A percentile compares a stretch with the other conserved stretches of the same genome.
Evolutionary conservation across 2,888 invertebrate species (phyloP).

Genomic region (Tridacna crocea): DNA sequence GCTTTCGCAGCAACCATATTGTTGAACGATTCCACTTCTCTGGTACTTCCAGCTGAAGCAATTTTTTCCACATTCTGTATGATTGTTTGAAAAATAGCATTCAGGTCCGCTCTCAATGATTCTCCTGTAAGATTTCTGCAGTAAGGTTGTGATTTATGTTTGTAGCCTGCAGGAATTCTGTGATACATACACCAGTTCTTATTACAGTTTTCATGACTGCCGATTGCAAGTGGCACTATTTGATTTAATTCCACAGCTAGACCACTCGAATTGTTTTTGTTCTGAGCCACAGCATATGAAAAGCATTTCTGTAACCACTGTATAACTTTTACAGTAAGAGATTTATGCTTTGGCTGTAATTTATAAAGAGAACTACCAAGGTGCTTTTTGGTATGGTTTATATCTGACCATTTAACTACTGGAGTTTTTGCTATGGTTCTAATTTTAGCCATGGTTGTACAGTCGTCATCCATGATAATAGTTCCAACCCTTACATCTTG

Average conservation of each 20-base stretch:
- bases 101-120: constrained; percentile 17
- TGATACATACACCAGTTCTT: constrained; percentile 24
- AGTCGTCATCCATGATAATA: constrained; percentile 42
- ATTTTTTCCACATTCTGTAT: constrained; percentile 35
- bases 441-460: constrained; percentile 36
- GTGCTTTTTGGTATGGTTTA: constrained; percentile 38
- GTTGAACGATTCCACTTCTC: constrained; percentile 37
- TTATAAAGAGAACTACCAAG: constrained; percentile 30
- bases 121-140: constrained; percentile 31
- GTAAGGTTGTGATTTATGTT: constrained; percentile 30
- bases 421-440: constrained; percentile 9
- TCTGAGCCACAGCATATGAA: constrained; percentile 28
- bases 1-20: constrained; percentile 43
- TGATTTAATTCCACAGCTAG: constrained; percentile 15
- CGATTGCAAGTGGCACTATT: constrained; percentile 37
- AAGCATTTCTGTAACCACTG: constrained; percentile 39
- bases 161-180: constrained; percentile 25
- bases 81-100: constrained; percentile 24
- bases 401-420: constrained; percentile 35
- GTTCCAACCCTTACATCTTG: constrained; percentile 25
- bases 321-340: constrained; percentile 30
- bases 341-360: constrained; percentile 32
- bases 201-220: constrained; percentile 26
- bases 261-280: constrained; percentile 23
- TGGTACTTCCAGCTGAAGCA: constrained; percentile 35